phyloP scores from a whole-genome alignment of 2,797 vertebrate species.

The Megaceryle alcyon region DNA sequence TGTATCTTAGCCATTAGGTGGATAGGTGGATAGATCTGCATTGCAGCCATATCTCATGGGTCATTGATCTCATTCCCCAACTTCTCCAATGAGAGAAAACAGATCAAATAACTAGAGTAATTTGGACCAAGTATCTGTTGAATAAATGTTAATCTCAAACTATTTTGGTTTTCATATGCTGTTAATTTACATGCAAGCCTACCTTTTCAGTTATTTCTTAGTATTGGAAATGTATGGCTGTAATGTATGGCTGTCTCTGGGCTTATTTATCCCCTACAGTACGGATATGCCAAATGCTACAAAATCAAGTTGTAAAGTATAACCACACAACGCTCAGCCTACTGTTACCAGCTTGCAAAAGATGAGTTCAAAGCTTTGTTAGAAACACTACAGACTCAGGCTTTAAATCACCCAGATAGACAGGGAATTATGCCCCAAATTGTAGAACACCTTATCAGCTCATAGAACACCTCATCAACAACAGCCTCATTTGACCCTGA shows the following conservation, averaged over 20 bases:
- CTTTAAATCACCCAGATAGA: not conserved
- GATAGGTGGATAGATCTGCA: not conserved
- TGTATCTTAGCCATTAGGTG: not conserved
- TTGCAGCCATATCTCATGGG: not conserved
- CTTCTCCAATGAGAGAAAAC: not conserved
- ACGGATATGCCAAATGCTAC: not conserved
- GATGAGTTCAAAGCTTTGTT: not conserved
- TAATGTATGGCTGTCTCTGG: not conserved
- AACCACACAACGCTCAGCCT: not conserved
- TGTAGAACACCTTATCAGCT: not conserved
- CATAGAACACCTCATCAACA: not conserved
- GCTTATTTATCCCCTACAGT: not conserved
- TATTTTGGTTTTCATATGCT: not conserved
- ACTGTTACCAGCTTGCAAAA: not conserved
- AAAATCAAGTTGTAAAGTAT: not conserved
- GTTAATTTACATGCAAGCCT: not conserved
- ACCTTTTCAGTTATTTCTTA: not conserved
- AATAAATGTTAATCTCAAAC: not conserved
- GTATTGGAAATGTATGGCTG: not conserved
- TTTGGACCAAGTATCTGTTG: not conserved
- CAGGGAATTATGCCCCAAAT: not conserved
- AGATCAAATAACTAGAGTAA: not conserved
- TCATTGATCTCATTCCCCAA: not conserved
- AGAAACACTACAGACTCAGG: not conserved
- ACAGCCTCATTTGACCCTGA: not conserved